phyloP scores from a whole-genome alignment of 2,797 vertebrate species.

The Cryptoprocta ferox region DNA sequence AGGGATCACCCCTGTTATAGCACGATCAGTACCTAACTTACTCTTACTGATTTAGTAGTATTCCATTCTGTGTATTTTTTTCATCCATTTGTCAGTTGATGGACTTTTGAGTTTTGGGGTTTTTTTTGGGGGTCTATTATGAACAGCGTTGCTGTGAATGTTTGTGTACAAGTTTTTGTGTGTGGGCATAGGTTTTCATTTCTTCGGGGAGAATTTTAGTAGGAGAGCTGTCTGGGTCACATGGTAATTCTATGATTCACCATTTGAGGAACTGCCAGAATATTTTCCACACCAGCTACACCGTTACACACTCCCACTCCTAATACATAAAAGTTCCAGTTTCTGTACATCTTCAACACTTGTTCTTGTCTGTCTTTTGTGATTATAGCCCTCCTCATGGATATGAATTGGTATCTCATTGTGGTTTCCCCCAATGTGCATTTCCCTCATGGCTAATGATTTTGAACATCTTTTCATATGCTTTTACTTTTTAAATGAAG shows the following conservation, averaged over 20 bases:
- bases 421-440: not conserved
- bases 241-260: not conserved
- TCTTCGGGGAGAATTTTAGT: constrained; percentile 22
- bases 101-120: not conserved
- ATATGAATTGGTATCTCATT: not conserved
- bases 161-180: not conserved
- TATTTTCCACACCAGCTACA: not conserved
- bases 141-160: not conserved
- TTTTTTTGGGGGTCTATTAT: not conserved
- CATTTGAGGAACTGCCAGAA: not conserved
- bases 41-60: not conserved
- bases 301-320: not conserved
- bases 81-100: not conserved
- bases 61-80: not conserved
- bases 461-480: not conserved
- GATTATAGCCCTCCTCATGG: not conserved
- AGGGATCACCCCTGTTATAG: not conserved
- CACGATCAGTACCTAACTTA: not conserved
- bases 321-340: not conserved
- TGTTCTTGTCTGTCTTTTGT: not conserved
- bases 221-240: not conserved
- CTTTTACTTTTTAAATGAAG: not conserved
- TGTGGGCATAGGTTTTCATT: not conserved
- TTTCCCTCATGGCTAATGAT: not conserved
- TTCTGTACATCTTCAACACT: not conserved